A percentile compares a stretch with the other conserved stretches of the same genome.
phyloP scores from a whole-genome alignment of 2,113 vertebrate species.

The Aptenodytes patagonicus region DNA sequence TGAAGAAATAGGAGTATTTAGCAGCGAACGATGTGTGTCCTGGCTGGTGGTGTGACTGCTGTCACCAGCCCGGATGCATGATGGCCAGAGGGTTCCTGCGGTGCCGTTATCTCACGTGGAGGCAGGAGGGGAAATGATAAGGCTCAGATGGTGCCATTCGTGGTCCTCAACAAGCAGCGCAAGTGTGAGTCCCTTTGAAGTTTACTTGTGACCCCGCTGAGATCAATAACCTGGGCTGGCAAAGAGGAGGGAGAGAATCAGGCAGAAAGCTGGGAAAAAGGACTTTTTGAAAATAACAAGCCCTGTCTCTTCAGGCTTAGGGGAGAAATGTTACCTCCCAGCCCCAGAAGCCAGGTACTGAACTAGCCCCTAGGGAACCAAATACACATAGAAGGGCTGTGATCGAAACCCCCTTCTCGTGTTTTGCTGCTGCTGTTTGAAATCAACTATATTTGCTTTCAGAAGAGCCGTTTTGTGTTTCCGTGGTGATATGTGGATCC shows the following conservation, averaged over 20 bases:
- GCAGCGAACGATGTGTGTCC: not conserved
- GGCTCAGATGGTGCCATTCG: not conserved
- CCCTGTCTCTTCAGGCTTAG: too few species aligned
- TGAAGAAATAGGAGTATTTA: not conserved
- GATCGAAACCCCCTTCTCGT: not conserved
- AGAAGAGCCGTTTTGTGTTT: not conserved
- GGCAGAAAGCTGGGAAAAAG: not conserved
- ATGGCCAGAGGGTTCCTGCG: not conserved
- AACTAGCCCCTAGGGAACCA: not conserved
- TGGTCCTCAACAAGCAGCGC: not conserved
- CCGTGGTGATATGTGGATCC: rapidly evolving
- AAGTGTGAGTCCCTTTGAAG: constrained; percentile 29
- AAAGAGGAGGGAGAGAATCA: not conserved
- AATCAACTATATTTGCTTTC: not conserved
- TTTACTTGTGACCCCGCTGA: constrained; percentile 7
- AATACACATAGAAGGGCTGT: not conserved
- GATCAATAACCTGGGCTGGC: not conserved
- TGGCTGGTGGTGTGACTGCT: not conserved
- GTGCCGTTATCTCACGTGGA: not conserved
- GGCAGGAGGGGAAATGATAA: not conserved
- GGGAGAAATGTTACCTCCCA: not conserved
- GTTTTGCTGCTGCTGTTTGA: not conserved
- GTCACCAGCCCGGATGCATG: not conserved
- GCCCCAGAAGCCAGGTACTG: not conserved
- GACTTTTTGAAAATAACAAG: not conserved